phyloP scores from a whole-genome alignment of 2,888 invertebrate genomes.

The Glyphotaelius pellucidus region DNA sequence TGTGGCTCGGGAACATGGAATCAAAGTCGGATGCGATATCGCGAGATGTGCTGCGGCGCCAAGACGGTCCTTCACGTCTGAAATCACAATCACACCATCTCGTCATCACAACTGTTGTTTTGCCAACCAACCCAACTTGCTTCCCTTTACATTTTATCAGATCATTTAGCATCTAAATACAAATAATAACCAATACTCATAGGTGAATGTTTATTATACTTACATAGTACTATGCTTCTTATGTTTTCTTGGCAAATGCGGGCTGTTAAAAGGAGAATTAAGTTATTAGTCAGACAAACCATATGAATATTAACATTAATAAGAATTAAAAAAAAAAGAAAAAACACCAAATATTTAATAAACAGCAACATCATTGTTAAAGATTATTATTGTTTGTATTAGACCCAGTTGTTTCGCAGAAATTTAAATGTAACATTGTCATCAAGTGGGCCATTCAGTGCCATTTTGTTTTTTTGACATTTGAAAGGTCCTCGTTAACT shows the following conservation, averaged over 20 bases:
- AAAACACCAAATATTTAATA: not conserved
- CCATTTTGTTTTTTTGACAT: too few relatives aligned
- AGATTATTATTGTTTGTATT: not conserved
- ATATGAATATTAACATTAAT: slow-evolving; percentile 37
- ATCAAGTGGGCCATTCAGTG: too few relatives aligned
- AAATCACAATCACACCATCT: slow-evolving; percentile 36
- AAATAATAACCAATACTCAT: not conserved
- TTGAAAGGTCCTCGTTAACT: too few relatives aligned
- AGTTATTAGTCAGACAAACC: slow-evolving; percentile 43
- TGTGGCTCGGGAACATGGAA: slow-evolving; percentile 81
- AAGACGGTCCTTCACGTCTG: slow-evolving; percentile 78
- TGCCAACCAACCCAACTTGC: not conserved
- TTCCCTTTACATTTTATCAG: not conserved
- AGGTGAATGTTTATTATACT: slow-evolving; percentile 69
- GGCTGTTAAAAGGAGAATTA: slow-evolving; percentile 70
- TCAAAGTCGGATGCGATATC: slow-evolving; percentile 86
- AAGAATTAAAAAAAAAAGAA: not conserved
- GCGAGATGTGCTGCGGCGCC: slow-evolving; percentile 81
- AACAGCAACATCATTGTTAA: not conserved
- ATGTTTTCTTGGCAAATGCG: slow-evolving; percentile 77
- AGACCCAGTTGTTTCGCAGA: too few relatives aligned
- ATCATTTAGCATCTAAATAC: too few relatives aligned
- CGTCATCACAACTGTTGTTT: not conserved
- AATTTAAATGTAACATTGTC: too few relatives aligned
- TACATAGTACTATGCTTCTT: slow-evolving; percentile 74